These are phyloP conservation scores for Rambutsinella grinnellia DNA, from an alignment of 2,888 invertebrate genomes.

Conservation along the genomic window DNA sequence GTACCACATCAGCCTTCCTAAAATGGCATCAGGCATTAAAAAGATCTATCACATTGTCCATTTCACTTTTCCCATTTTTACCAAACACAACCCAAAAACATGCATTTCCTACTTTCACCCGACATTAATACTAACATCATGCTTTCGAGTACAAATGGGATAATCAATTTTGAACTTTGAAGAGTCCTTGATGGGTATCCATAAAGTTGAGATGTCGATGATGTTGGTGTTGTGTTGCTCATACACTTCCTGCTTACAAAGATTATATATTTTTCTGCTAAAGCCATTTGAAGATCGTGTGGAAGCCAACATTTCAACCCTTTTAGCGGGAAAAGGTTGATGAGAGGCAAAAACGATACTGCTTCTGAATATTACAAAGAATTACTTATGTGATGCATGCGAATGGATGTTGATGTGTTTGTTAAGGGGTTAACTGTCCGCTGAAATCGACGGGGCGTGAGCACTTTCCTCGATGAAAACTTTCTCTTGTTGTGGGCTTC, in stretches of 20 bases:
- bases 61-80: no score
- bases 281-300: no score
- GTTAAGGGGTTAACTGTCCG: conserved; percentile 52
- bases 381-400: conserved; percentile 41
- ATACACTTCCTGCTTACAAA: no score
- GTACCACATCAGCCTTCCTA: no score
- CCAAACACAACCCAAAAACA: no score
- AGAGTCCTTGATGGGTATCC: conserved; percentile 39
- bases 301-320: neutral
- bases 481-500: conserved; percentile 22
- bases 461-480: conserved; percentile 44
- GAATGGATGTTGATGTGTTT: conserved; percentile 54
- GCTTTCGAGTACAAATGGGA: conserved; percentile 41
- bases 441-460: conserved; percentile 54
- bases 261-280: no score
- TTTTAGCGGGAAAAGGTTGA: neutral
- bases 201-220: conserved; percentile 24
- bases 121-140: no score
- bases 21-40: no score
- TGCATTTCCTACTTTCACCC: no score
- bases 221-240: no score
- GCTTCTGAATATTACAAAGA: conserved; percentile 36
- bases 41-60: no score
- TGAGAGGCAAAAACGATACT: neutral
- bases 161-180: conserved; percentile 46